These are phyloP conservation scores for Pachydiplax longipennis DNA, from an alignment of 2,888 invertebrate genomes.

Conservation along the genomic window DNA sequence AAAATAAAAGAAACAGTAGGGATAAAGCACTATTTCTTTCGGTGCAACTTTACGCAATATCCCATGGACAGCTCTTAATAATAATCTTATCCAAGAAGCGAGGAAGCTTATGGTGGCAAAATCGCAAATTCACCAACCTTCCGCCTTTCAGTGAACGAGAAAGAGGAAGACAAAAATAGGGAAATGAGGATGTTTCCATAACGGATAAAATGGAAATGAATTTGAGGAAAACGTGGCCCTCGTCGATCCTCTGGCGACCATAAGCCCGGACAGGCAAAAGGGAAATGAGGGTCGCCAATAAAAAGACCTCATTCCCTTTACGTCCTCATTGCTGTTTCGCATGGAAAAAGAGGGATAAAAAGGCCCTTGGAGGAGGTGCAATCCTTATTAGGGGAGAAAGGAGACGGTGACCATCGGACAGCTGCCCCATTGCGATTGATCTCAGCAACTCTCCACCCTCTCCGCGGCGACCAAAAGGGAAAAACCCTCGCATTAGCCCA, in stretches of 20 bases:
- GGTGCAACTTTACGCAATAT: too few relatives aligned
- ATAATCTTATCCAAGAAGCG: too few relatives aligned
- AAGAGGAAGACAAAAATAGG: not conserved
- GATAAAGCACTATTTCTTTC: too few relatives aligned
- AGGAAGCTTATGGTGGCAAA: not conserved
- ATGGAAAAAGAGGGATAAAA: not conserved
- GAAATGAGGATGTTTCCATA: not conserved
- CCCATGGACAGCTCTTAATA: too few relatives aligned
- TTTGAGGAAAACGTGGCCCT: not conserved
- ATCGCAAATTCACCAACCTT: not conserved
- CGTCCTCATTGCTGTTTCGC: not conserved
- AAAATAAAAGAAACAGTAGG: too few relatives aligned
- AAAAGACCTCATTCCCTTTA: not conserved
- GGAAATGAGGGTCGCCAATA: not conserved
- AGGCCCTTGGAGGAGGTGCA: not conserved
- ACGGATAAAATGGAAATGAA: not conserved
- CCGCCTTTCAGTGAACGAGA: not conserved
- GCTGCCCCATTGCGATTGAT: slow-evolving; percentile 35
- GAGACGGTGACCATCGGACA: slow-evolving; percentile 3
- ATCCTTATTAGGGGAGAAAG: not conserved
- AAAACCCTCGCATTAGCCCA: not conserved
- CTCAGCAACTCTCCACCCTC: slow-evolving; percentile 4
- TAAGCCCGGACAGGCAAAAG: not conserved
- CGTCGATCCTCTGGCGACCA: not conserved
- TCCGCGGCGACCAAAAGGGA: not conserved